Conservation (phyloP, 2,113 vertebrate genomes). For the Dasyprocta punctata region DNA sequence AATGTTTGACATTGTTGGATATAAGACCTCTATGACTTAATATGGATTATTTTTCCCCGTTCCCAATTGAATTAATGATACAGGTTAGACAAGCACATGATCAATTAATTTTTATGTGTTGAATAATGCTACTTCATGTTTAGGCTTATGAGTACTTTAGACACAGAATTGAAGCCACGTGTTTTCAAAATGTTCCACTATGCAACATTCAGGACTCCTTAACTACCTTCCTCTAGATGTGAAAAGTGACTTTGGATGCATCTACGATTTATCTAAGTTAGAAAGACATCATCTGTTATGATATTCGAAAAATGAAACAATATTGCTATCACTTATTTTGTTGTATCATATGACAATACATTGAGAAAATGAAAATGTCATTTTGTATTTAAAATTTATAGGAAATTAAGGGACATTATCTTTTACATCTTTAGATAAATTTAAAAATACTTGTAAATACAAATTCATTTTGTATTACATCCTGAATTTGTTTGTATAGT, state of each 20-base stretch:
- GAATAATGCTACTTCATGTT: conserved; percentile 66
- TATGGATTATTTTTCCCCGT: conserved; percentile 53
- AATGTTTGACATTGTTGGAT: conserved; percentile 69
- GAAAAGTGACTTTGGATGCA: not conserved
- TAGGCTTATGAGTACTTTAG: conserved; percentile 48
- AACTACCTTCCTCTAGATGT: not conserved
- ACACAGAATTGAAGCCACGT: conserved; percentile 64
- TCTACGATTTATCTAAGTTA: not conserved
- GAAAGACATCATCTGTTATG: not conserved
- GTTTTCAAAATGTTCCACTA: not conserved
- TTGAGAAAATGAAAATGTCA: not conserved
- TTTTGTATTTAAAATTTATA: conserved; percentile 1
- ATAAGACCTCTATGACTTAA: conserved; percentile 62
- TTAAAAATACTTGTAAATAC: not conserved
- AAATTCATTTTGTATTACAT: conserved; percentile 31
- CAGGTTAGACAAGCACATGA: conserved; percentile 60
- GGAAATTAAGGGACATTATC: not conserved
- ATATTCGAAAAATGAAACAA: not conserved
- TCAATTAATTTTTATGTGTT: conserved; percentile 68
- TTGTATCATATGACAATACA: not conserved
- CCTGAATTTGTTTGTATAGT: not conserved
- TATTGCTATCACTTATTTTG: not conserved
- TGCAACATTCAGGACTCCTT: not conserved
- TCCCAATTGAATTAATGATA: conserved; percentile 51
- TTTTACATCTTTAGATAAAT: not conserved